Evolutionary conservation across 2,888 invertebrate genomes (phyloP).

Genomic region (Amblyjoppa proteus): DNA sequence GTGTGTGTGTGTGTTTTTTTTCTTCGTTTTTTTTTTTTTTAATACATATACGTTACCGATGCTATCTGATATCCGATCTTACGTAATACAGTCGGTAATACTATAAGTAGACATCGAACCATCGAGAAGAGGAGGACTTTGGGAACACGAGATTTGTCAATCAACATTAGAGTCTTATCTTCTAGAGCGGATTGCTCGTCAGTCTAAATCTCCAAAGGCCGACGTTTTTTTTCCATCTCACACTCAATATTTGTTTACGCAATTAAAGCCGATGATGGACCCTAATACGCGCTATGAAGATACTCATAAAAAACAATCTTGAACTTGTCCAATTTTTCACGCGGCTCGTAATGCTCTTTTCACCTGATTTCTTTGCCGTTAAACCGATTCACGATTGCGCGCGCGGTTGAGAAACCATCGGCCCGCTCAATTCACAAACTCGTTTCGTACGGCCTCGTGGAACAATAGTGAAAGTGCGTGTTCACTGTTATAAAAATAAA

Average conservation of each 20-base stretch:
- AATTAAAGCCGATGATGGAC: neutral
- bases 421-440: neutral
- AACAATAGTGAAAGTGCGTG: neutral
- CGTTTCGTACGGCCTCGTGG: constrained; percentile 2
- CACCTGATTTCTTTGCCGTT: constrained; percentile 1
- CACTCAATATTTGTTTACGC: neutral
- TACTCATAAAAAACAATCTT: neutral
- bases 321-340: neutral
- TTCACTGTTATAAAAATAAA: neutral
- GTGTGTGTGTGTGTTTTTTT: constrained; percentile 4
- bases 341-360: neutral
- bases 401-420: neutral
- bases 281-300: neutral
- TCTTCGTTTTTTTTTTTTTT: constrained; percentile 2
- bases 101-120: constrained; percentile 26
- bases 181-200: constrained; percentile 41
- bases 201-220: constrained; percentile 33
- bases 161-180: constrained; percentile 55
- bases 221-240: neutral
- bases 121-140: constrained; percentile 44
- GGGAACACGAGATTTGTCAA: constrained; percentile 46
- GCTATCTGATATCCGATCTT: constrained; percentile 48
- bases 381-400: neutral
- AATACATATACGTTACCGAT: constrained; percentile 25
- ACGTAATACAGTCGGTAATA: constrained; percentile 41